Conservation (phyloP, 1,140 invertebrate genomes). For the Eupristina koningsbergeri region DNA sequence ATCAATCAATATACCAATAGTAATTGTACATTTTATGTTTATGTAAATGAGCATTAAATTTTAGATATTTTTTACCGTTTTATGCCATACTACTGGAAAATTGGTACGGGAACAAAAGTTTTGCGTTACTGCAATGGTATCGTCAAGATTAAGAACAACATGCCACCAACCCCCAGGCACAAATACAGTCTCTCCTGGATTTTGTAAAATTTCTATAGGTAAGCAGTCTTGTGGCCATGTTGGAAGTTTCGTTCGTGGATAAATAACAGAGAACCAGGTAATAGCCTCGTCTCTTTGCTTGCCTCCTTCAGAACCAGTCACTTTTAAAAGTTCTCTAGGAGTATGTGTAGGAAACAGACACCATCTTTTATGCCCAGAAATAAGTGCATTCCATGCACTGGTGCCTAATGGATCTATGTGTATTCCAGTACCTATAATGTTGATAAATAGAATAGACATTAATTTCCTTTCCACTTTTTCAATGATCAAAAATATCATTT, state of each 20-base stretch:
- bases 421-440: constrained; percentile 92
- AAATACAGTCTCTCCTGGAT: constrained; percentile 98
- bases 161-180: constrained; percentile 99
- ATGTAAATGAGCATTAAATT: not conserved
- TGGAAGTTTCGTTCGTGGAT: constrained; percentile 92
- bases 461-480: too few species aligned
- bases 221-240: constrained; percentile 93
- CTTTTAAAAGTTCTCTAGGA: constrained; percentile 95
- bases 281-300: constrained; percentile 98
- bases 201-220: constrained; percentile 96
- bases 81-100: constrained; percentile 98
- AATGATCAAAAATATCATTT: too few species aligned
- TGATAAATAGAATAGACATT: not conserved
- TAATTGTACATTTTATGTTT: not conserved
- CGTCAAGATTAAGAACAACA: constrained; percentile 96
- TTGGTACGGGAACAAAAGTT: constrained; percentile 98
- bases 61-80: constrained; percentile 80
- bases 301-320: constrained; percentile 89
- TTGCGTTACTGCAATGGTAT: constrained; percentile 97
- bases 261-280: constrained; percentile 97
- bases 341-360: constrained; percentile 98
- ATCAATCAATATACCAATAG: not conserved
- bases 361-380: constrained; percentile 98
- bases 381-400: constrained; percentile 98
- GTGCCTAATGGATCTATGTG: constrained; percentile 99